Conservation (phyloP, 2,888 invertebrate genomes). For the Lepidocyrtoides sp. region DNA sequence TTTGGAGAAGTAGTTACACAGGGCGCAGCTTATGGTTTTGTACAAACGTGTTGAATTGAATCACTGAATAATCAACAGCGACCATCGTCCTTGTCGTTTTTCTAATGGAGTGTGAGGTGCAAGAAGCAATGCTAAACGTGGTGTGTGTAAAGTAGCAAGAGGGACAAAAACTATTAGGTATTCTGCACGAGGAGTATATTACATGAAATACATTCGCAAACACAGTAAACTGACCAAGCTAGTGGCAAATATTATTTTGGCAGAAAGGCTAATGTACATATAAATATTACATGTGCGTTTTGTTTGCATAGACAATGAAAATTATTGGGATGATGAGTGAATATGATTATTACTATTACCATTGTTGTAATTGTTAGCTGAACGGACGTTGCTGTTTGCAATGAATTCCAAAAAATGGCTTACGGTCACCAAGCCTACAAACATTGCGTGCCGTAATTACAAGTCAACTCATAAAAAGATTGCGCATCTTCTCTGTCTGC, state of each 20-base stretch:
- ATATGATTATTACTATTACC: too few species aligned
- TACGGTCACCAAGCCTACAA: not conserved
- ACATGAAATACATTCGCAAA: not conserved
- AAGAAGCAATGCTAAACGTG: not conserved
- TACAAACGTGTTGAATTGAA: not conserved
- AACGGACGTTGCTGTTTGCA: not conserved
- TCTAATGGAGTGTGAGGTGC: constrained; percentile 24
- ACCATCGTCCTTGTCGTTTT: constrained; percentile 45
- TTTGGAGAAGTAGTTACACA: constrained; percentile 12
- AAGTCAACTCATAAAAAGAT: too few species aligned
- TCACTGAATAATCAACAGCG: constrained; percentile 34
- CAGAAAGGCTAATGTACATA: not conserved
- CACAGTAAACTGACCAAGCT: not conserved
- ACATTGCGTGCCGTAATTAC: too few species aligned
- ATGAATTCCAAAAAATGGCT: not conserved
- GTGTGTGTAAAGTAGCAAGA: not conserved
- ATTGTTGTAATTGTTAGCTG: not conserved
- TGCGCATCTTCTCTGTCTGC: too few species aligned
- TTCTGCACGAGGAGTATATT: not conserved
- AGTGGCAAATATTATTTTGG: not conserved
- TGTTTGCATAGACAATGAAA: not conserved
- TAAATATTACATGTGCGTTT: not conserved
- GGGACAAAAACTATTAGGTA: not conserved
- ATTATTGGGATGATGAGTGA: not conserved
- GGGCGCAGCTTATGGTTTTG: not conserved